phyloP scores from a whole-genome alignment of 2,797 vertebrate genomes.

The Mus minutoides region DNA sequence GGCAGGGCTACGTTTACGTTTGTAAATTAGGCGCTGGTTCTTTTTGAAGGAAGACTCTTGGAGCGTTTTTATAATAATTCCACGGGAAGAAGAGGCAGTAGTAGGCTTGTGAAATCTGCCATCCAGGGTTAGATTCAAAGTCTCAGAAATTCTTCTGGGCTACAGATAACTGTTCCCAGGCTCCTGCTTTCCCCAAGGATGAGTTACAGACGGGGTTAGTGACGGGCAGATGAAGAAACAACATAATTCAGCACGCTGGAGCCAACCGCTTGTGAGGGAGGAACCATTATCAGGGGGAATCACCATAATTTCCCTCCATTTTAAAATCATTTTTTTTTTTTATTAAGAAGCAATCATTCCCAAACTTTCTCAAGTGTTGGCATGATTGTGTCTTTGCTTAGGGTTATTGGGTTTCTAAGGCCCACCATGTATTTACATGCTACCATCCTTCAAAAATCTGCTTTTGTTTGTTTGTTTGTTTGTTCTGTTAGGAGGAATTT shows the following conservation, averaged over 20 bases:
- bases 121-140: conserved; percentile 39
- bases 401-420: conserved; percentile 13
- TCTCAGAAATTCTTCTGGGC: conserved; percentile 41
- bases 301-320: neutral
- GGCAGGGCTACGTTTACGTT: conserved; percentile 46
- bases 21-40: conserved; percentile 55
- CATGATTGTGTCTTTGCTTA: neutral
- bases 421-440: neutral
- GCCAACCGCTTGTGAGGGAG: neutral
- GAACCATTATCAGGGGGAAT: neutral
- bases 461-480: neutral
- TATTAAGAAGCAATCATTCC: neutral
- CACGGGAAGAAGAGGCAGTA: conserved; percentile 11
- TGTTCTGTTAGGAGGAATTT: neutral
- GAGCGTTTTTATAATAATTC: conserved; percentile 54
- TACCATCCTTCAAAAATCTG: neutral
- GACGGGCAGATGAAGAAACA: neutral
- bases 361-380: neutral
- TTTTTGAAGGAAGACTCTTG: conserved; percentile 47
- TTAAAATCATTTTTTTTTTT: conserved; percentile 26
- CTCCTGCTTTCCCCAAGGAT: neutral
- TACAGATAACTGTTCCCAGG: conserved; percentile 12
- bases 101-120: conserved; percentile 43
- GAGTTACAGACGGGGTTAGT: neutral
- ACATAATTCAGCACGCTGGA: neutral